Base-by-base conservation (phyloP, 53 echinoderm and acorn worm genomes). In the Paelopatides confundens region DNA sequence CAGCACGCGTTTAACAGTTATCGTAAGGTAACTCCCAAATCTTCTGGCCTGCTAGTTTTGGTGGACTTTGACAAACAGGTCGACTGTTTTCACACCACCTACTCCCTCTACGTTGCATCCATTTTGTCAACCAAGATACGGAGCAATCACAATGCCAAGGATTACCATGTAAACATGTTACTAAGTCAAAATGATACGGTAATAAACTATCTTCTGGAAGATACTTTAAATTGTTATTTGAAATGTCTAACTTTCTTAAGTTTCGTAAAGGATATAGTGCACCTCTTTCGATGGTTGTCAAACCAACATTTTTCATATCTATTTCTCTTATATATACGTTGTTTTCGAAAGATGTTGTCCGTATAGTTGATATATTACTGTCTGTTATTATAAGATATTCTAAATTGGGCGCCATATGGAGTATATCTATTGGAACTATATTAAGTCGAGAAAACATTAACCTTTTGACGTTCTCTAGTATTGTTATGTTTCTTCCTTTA, bases 111-210 rank as follows among this genome's bases (percentile, higher is more conserved):
- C 79, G 50, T 52, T 79, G 79, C 79, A 52, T 29, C 79, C 79
- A 79, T 29, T 48, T 79, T 2, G 79, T 79, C 31, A 79, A 9
- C 79, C 79, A 79, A 13, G 79, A 48, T 2, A 79, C 52, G 27
- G 79, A 79, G 31, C 79, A 79, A 34, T 79, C 53, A 24, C 79
- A 79, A 21, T 79, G 79, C 79, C 79, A 79, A 7, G 79, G 79
- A 21, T 79, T 79, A 3, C 17, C 53, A 53, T 79, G 79, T 2
- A 79, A 30, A 79, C 79, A 79, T 14, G 52, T 27, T 3, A 53
- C 79, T 52, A 51, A 31, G 31, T 51, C 52, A 26, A 52, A 53
- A 54, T 79, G 79, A 33, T 79, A 79, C 7, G 51, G 51, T 33
- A 50, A 29, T 28, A 53, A 17, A 13, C 43, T 50, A 53, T 47